A percentile compares a stretch with the other conserved stretches of the same genome.
Evolutionary conservation across 2,888 invertebrate species (phyloP).

Genomic region (Aplocera efformata): DNA sequence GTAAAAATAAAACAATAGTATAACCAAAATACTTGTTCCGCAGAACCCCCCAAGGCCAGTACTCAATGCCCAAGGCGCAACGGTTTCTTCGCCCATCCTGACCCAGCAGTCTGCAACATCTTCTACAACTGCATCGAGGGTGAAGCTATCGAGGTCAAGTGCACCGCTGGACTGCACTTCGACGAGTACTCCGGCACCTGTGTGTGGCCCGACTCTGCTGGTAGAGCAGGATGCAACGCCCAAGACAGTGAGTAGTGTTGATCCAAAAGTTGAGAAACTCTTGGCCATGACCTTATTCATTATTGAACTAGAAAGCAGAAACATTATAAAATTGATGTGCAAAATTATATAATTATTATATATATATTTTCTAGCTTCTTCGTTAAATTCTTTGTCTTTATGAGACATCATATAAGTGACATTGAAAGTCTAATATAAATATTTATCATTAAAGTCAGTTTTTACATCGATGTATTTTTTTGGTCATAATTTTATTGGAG

Average conservation of each 20-base stretch:
- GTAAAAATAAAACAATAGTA: no score
- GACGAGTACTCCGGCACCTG: conserved; percentile 94
- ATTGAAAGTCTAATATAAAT: no score
- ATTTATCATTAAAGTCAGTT: no score
- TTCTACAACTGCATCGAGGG: conserved; percentile 96
- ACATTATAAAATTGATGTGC: no score
- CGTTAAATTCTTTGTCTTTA: no score
- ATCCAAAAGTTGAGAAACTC: background rate
- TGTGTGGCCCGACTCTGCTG: conserved; percentile 92
- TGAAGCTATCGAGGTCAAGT: conserved; percentile 87
- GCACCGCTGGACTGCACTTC: conserved; percentile 94
- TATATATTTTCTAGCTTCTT: no score
- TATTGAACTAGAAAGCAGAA: no score
- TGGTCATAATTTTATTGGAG: no score
- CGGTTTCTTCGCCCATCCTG: conserved; percentile 95
- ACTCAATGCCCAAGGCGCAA: conserved; percentile 90
- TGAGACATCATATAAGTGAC: no score
- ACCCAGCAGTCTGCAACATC: conserved; percentile 88
- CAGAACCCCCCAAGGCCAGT: conserved; percentile 88
- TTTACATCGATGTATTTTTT: no score
- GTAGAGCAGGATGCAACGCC: conserved; percentile 85
- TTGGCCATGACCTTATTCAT: no score
- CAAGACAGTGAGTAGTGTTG: conserved; percentile 72
- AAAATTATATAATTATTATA: no score
- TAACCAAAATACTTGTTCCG: conserved; percentile 4